These are phyloP conservation scores for Barypeithes pellucidus DNA, from an alignment of 2,888 invertebrate species.

Conservation along the genomic window DNA sequence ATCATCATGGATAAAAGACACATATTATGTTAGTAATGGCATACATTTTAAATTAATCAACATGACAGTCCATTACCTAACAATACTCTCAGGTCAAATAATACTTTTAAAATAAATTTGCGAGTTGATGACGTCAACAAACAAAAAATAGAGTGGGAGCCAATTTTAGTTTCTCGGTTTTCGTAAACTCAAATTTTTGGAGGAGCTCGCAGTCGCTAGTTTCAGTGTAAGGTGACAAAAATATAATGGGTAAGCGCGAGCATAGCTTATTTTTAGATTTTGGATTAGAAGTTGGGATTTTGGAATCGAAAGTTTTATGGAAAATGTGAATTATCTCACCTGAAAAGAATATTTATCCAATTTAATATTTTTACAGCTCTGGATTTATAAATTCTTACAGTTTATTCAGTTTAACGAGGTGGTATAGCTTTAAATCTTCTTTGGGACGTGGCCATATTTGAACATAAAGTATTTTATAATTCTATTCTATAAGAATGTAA, in stretches of 20 bases:
- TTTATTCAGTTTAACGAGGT: too few species aligned
- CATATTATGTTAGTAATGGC: neutral
- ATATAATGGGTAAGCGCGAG: conserved; percentile 50
- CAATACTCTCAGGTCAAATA: conserved; percentile 23
- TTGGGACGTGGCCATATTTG: too few species aligned
- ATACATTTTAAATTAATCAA: conserved; percentile 33
- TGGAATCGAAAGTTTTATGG: conserved; percentile 9
- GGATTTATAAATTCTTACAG: too few species aligned
- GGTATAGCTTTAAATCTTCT: too few species aligned
- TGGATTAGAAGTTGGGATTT: conserved; percentile 4
- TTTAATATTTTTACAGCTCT: too few species aligned
- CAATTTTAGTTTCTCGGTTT: conserved; percentile 34
- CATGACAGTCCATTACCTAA: conserved; percentile 32
- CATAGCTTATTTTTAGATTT: conserved; percentile 34
- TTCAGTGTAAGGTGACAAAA: conserved; percentile 40
- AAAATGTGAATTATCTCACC: neutral
- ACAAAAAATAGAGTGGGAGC: conserved; percentile 41
- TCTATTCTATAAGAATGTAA: too few species aligned
- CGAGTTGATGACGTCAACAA: conserved; percentile 34
- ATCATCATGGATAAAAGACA: conserved; percentile 16
- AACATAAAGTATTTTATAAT: too few species aligned
- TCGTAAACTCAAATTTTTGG: conserved; percentile 35
- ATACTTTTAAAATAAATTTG: conserved; percentile 45
- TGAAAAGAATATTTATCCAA: neutral
- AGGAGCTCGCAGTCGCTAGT: conserved; percentile 43